Evolutionary conservation across 2,113 vertebrate genomes (phyloP).

Genomic region (Cairina moschata): DNA sequence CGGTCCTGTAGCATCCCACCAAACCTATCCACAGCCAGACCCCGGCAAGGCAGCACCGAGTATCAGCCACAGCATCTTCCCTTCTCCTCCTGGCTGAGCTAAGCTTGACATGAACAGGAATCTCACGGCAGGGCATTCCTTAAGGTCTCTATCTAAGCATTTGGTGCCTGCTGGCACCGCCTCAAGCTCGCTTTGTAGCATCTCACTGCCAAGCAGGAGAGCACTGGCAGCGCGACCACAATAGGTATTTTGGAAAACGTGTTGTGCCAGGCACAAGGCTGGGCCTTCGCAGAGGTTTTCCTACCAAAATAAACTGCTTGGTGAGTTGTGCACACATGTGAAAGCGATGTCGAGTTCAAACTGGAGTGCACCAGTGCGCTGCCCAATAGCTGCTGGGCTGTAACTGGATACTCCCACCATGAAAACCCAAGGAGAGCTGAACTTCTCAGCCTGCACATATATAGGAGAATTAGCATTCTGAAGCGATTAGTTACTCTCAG

Average conservation of each 20-base stretch:
- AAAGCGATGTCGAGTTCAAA: slow-evolving; percentile 30
- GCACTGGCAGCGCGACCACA: background rate
- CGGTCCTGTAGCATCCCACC: fast-evolving
- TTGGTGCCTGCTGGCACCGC: background rate
- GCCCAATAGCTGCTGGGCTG: slow-evolving; percentile 45
- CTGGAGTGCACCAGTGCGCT: background rate
- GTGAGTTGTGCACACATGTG: background rate
- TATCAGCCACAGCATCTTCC: background rate
- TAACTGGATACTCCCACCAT: slow-evolving; percentile 67
- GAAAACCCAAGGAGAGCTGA: slow-evolving; percentile 72
- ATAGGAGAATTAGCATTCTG: slow-evolving; percentile 24
- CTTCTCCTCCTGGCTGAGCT: background rate
- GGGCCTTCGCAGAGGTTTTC: background rate
- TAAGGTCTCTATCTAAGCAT: background rate
- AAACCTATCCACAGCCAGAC: background rate
- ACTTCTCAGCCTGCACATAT: slow-evolving; percentile 48
- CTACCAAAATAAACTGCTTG: background rate
- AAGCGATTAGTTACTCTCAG: slow-evolving; percentile 39
- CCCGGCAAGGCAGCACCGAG: background rate
- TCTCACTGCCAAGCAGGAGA: background rate
- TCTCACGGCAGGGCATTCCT: background rate
- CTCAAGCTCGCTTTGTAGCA: background rate
- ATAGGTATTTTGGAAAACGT: background rate
- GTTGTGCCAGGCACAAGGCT: background rate
- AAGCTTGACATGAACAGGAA: background rate